Evolutionary conservation across 2,888 invertebrate species (phyloP).

Genomic region (Melolontha melolontha): DNA sequence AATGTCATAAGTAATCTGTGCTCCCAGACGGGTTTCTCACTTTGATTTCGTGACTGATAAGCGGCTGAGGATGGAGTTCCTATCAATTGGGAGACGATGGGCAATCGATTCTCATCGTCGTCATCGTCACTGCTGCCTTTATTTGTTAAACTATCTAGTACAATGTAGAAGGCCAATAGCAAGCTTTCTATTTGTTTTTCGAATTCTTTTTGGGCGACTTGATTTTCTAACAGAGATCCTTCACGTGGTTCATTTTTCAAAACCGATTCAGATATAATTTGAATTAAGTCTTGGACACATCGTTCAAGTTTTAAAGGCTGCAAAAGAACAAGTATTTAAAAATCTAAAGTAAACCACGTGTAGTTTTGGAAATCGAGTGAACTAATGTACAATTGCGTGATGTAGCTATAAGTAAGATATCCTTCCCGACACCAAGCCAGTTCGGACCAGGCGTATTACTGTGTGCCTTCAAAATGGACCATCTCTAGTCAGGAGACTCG

Average conservation of each 20-base stretch:
- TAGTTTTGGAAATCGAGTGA: not conserved
- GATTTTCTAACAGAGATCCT: slow-evolving; percentile 68
- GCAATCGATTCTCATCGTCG: slow-evolving; percentile 65
- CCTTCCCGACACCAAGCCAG: too few relatives aligned
- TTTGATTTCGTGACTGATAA: slow-evolving; percentile 52
- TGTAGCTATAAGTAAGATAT: too few relatives aligned
- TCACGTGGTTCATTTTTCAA: slow-evolving; percentile 79
- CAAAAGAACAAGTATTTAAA: slow-evolving; percentile 48
- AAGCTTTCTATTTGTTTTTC: slow-evolving; percentile 71
- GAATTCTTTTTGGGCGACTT: slow-evolving; percentile 67
- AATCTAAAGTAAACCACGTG: too few relatives aligned
- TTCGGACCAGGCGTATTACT: too few relatives aligned
- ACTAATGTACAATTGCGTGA: too few relatives aligned
- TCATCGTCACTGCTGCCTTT: slow-evolving; percentile 75
- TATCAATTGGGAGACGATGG: slow-evolving; percentile 74
- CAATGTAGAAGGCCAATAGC: slow-evolving; percentile 73
- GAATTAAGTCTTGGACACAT: slow-evolving; percentile 79
- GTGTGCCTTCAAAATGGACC: too few relatives aligned
- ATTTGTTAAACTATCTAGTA: slow-evolving; percentile 80
- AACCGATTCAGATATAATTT: slow-evolving; percentile 77
- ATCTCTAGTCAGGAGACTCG: too few relatives aligned
- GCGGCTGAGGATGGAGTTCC: slow-evolving; percentile 67
- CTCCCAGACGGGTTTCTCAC: slow-evolving; percentile 75
- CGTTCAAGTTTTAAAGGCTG: slow-evolving; percentile 80
- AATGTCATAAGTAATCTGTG: slow-evolving; percentile 85